phyloP scores from a whole-genome alignment of 1,140 invertebrate species.

The Pentalonia nigronervosa region DNA sequence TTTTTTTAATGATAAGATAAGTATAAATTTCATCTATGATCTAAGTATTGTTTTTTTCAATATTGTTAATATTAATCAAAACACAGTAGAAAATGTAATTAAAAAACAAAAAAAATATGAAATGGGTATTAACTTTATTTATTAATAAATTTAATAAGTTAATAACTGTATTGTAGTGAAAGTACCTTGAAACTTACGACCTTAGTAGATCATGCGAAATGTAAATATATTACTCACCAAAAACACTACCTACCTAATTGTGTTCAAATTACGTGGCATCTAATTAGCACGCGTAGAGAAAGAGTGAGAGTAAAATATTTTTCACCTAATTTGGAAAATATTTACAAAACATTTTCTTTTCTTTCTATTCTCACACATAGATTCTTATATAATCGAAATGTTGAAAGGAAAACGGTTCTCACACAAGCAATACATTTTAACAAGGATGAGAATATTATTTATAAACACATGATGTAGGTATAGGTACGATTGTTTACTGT shows the following conservation, averaged over 20 bases:
- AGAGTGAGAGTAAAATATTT: conserved; percentile 35
- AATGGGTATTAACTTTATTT: not conserved
- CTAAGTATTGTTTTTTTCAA: not conserved
- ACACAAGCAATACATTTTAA: not conserved
- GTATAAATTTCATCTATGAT: not conserved
- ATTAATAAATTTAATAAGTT: not conserved
- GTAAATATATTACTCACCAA: not conserved
- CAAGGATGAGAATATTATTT: conserved; percentile 41
- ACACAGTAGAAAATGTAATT: not conserved
- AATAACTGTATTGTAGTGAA: not conserved
- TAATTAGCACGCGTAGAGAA: not conserved
- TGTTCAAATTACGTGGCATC: not conserved
- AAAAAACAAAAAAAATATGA: not conserved
- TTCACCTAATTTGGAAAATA: conserved; percentile 9
- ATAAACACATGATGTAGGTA: not conserved
- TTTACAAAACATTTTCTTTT: conserved; percentile 20
- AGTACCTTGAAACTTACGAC: not conserved
- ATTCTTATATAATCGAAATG: conserved; percentile 23
- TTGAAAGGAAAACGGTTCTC: conserved; percentile 43
- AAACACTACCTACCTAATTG: not conserved
- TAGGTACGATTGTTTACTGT: not conserved
- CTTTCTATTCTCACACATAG: conserved; percentile 20
- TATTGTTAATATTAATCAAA: not conserved
- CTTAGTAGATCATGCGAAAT: not conserved
- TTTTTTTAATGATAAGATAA: conserved; percentile 15